Evolutionary conservation across 2,113 vertebrate species (phyloP), one percentile per base, ranked within the genome.

Genomic region (Talpa occidentalis): DNA sequence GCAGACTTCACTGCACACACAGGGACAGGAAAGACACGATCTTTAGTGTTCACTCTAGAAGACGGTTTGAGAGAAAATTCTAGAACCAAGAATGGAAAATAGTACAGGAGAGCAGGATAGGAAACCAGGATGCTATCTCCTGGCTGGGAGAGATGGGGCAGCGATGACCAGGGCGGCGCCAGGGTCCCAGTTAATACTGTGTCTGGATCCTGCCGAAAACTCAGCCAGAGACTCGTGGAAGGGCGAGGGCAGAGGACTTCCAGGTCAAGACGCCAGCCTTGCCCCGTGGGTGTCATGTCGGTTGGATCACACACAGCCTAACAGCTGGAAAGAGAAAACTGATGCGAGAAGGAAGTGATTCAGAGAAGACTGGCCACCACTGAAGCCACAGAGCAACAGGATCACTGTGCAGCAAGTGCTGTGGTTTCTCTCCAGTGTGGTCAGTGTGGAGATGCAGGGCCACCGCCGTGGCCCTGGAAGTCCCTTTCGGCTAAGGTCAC

Each of bases 41-140:
- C 83, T 91, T 16, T 85, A 96, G 93, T 84, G 92, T 91, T 95
- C 83, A 84, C 37, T 91, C 76, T 49, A 24, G 87, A 56, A 30
- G 52, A 90, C 60, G 44, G 78, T 83, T 86, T 0, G 10, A 79
- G 59, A 93, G 77, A 66, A 70, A 93, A 54, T 60, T 54, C 66
- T 1, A 87, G 70, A 94, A 70, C 12, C 0, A 14, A 78, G 74
- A 89, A 40, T 56, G 64, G 66, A 54, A 73, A 35, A 70, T 59
- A 66, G 60, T 42, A 35, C 77, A 81, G 80, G 59, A 89, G 44
- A 74, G 66, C 16, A 44, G 83, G 42, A 83, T 17, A 28, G 67
- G n/a, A 44, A 47, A 60, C 44, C 40, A 70, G 49, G 84, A 66
- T 0, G 7, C 40, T 11, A 22, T 2, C 54, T 28, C 60, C 54